These are phyloP conservation scores for Orchestes rusci DNA, from an alignment of 2,888 invertebrate genomes.

Conservation along the genomic window DNA sequence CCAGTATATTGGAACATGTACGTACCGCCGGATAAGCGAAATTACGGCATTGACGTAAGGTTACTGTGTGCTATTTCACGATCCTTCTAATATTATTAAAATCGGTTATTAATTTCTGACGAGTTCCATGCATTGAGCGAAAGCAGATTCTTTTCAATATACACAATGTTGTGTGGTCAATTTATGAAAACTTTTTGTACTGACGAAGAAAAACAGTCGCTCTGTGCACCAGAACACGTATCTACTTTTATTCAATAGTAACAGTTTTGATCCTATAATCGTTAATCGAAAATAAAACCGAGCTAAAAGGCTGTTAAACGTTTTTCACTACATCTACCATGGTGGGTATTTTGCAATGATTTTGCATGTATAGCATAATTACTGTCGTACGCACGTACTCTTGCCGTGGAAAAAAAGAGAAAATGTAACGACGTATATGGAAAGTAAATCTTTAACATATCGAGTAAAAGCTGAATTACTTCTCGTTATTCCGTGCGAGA, in stretches of 20 bases:
- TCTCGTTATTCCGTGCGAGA: neutral
- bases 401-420: constrained; percentile 8
- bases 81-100: constrained; percentile 13
- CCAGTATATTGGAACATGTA: constrained; percentile 20
- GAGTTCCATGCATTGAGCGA: too few species aligned
- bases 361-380: constrained; percentile 25
- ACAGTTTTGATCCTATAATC: constrained; percentile 22
- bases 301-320: constrained; percentile 15
- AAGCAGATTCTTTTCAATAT: too few species aligned
- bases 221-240: constrained; percentile 19
- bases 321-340: constrained; percentile 11
- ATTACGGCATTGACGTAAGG: constrained; percentile 15
- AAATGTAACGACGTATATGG: constrained; percentile 15
- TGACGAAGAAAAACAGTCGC: too few species aligned
- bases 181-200: too few species aligned
- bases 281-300: constrained; percentile 24
- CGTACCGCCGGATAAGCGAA: constrained; percentile 14
- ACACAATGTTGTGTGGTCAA: too few species aligned
- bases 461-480: constrained; percentile 9
- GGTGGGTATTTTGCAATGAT: constrained; percentile 23
- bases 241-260: constrained; percentile 17
- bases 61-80: constrained; percentile 21
- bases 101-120: too few species aligned
- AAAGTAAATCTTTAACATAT: constrained; percentile 20
- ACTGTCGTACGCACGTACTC: constrained; percentile 19